Evolutionary conservation across 1,140 invertebrate species (phyloP).

Genomic region (Drosophila leontia): DNA sequence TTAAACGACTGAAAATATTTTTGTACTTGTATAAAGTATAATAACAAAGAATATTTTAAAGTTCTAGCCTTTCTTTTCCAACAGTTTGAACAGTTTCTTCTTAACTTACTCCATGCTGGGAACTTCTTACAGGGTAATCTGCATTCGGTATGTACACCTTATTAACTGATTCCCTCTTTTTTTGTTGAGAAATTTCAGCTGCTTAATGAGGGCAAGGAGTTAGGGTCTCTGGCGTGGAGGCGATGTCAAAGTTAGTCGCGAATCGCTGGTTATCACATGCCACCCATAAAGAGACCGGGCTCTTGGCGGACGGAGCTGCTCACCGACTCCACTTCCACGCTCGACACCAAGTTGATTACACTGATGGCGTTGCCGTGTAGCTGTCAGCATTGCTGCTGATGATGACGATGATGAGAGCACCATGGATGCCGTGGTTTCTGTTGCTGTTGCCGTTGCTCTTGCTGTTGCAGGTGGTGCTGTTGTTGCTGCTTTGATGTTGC

Average conservation of each 20-base stretch:
- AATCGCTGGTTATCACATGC: conserved; percentile 58
- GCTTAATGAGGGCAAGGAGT: conserved; percentile 76
- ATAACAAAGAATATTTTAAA: not conserved
- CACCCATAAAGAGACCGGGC: conserved; percentile 70
- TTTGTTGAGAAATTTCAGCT: conserved; percentile 53
- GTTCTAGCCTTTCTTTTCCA: too few species aligned
- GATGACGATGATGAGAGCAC: conserved; percentile 81
- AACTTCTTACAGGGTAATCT: conserved; percentile 5
- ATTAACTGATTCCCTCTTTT: conserved; percentile 13
- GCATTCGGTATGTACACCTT: conserved; percentile 4
- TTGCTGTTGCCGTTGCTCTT: conserved; percentile 22
- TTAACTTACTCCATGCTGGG: not conserved
- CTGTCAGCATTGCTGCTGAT: conserved; percentile 81
- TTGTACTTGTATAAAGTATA: not conserved
- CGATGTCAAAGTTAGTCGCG: conserved; percentile 37
- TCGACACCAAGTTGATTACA: conserved; percentile 80
- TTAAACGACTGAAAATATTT: not conserved
- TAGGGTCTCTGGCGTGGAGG: conserved; percentile 41
- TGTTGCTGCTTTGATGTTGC: conserved; percentile 56
- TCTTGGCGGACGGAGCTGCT: conserved; percentile 27
- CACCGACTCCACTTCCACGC: conserved; percentile 38
- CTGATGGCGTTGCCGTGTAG: conserved; percentile 82
- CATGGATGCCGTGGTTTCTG: conserved; percentile 59
- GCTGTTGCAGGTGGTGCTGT: conserved; percentile 45
- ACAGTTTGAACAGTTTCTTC: not conserved